Percentiles rank a stretch among this genome's conserved stretches.
phyloP scores from a whole-genome alignment of 2,113 vertebrate genomes.

The Crotophaga sulcirostris region DNA sequence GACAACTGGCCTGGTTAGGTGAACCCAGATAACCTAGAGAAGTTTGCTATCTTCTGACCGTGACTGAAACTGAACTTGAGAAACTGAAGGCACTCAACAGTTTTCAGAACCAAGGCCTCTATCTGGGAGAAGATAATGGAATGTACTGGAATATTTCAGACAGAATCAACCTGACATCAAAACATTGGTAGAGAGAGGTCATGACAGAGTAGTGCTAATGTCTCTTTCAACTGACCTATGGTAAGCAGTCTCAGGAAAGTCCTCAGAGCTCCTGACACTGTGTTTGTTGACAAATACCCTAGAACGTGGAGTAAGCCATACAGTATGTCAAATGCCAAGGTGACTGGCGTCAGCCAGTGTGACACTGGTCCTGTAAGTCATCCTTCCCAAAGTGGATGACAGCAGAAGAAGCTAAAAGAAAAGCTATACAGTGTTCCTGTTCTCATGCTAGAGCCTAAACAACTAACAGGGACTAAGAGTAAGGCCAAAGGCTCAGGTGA shows the following conservation, averaged over 20 bases:
- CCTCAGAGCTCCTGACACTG: not conserved
- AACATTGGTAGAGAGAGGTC: not conserved
- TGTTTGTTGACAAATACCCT: not conserved
- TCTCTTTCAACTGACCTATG: not conserved
- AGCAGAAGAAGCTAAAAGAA: not conserved
- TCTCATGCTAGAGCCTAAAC: not conserved
- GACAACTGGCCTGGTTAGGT: not conserved
- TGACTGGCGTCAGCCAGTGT: not conserved
- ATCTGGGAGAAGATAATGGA: not conserved
- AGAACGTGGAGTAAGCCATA: not conserved
- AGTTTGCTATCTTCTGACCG: not conserved
- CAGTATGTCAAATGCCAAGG: not conserved
- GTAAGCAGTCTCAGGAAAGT: not conserved
- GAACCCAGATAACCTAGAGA: not conserved
- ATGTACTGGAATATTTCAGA: not conserved
- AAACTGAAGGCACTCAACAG: not conserved
- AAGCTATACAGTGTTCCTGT: not conserved
- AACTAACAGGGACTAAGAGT: not conserved
- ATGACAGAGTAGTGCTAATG: not conserved
- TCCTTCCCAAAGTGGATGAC: not conserved
- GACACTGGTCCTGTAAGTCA: not conserved
- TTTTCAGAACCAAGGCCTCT: not conserved
- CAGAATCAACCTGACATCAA: conserved; percentile 7
- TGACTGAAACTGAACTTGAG: not conserved
- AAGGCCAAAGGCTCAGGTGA: not conserved